These are phyloP conservation scores for Andrena praecox DNA, from an alignment of 2,888 invertebrate genomes.

Conservation along the genomic window DNA sequence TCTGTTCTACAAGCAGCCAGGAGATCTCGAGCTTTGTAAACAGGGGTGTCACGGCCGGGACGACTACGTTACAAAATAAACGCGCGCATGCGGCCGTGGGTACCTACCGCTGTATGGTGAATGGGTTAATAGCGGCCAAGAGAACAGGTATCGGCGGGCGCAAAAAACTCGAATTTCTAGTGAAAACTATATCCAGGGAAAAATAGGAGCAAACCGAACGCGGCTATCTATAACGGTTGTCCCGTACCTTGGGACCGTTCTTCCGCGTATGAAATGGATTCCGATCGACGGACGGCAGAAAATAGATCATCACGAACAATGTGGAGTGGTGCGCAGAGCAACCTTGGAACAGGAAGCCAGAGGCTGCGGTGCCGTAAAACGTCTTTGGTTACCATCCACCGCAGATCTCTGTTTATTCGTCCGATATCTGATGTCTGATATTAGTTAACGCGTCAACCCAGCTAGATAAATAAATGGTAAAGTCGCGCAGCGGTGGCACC, in stretches of 20 bases:
- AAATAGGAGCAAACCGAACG: slow-evolving; percentile 39
- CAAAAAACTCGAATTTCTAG: slow-evolving; percentile 42
- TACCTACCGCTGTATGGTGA: slow-evolving; percentile 15
- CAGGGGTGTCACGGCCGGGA: neutral
- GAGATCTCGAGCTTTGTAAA: slow-evolving; percentile 10
- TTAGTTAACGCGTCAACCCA: slow-evolving; percentile 70
- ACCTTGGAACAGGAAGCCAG: slow-evolving; percentile 75
- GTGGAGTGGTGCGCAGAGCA: slow-evolving; percentile 57
- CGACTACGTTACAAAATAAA: slow-evolving; percentile 32
- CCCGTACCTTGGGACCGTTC: slow-evolving; percentile 59
- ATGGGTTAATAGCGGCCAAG: slow-evolving; percentile 35
- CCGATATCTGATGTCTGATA: slow-evolving; percentile 65
- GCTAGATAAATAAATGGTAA: slow-evolving; percentile 64
- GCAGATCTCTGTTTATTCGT: slow-evolving; percentile 73
- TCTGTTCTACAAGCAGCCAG: neutral
- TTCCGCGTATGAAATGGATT: slow-evolving; percentile 73
- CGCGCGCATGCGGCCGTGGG: neutral
- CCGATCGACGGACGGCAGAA: slow-evolving; percentile 64
- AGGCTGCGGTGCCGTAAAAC: slow-evolving; percentile 70
- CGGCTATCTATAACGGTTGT: slow-evolving; percentile 64
- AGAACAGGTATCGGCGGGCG: slow-evolving; percentile 22
- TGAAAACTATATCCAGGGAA: slow-evolving; percentile 52
- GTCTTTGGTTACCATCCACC: slow-evolving; percentile 75
- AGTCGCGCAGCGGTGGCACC: slow-evolving; percentile 45
- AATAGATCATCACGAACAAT: slow-evolving; percentile 68